Percentiles rank a stretch among this genome's conserved stretches.
These are phyloP conservation scores for Drosophila aff. DNA, from an alignment of 1,140 invertebrate genomes.

Conservation along the genomic window DNA sequence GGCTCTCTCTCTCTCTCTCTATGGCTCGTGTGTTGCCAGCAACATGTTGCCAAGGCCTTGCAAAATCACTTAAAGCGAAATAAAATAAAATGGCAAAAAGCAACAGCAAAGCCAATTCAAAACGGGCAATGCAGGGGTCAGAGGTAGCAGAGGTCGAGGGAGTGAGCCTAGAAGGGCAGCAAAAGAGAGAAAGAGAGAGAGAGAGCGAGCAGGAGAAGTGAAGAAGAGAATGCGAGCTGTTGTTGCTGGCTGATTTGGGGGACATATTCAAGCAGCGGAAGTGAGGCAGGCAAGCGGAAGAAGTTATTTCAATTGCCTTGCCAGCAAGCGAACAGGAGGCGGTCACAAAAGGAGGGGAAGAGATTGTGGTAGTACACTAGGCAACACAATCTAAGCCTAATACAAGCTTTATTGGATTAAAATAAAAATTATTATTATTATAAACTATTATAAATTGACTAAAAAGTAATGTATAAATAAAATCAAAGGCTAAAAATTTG, in stretches of 20 bases:
- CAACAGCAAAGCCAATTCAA: constrained; percentile 69
- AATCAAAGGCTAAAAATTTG: no score
- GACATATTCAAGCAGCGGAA: constrained; percentile 82
- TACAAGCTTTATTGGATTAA: background rate
- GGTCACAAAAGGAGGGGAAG: constrained; percentile 1
- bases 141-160: constrained; percentile 1
- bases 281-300: constrained; percentile 79
- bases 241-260: constrained; percentile 55
- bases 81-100: constrained; percentile 66
- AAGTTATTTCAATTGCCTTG: constrained; percentile 82
- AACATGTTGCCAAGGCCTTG: constrained; percentile 64
- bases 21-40: constrained; percentile 29
- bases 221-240: constrained; percentile 10
- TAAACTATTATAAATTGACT: no score
- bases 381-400: background rate
- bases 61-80: constrained; percentile 73
- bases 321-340: constrained; percentile 26
- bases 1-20: background rate
- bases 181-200: background rate
- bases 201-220: background rate
- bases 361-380: background rate
- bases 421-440: background rate
- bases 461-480: no score
- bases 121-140: constrained; percentile 37
- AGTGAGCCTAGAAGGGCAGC: constrained; percentile 2